Conservation (phyloP, 2,113 vertebrate species). For the Coreoperca whiteheadi region DNA sequence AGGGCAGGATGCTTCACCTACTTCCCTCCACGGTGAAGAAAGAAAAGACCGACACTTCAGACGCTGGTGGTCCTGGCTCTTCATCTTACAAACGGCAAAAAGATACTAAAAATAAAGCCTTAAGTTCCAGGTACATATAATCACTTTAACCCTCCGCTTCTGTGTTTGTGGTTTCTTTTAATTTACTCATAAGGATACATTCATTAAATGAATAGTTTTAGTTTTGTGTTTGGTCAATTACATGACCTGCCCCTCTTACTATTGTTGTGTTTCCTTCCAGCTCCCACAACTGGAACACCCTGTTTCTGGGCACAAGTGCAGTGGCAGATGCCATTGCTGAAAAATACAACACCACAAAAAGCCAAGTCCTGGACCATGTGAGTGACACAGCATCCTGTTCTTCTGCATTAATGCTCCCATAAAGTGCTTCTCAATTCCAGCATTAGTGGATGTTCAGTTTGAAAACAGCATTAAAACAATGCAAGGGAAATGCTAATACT, state of each 20-base stretch:
- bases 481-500: background rate
- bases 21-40: slow-evolving; percentile 94
- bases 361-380: slow-evolving; percentile 95
- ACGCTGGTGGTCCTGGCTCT: slow-evolving; percentile 67
- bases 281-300: slow-evolving; percentile 96
- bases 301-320: slow-evolving; percentile 94
- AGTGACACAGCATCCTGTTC: slow-evolving; percentile 73
- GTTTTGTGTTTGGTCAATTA: background rate
- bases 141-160: background rate
- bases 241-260: background rate
- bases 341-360: slow-evolving; percentile 95
- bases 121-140: slow-evolving; percentile 87
- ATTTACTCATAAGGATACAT: background rate
- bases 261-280: slow-evolving; percentile 73
- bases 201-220: background rate
- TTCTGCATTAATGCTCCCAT: background rate
- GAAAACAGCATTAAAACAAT: background rate
- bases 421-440: background rate
- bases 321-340: slow-evolving; percentile 95
- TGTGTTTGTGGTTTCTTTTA: background rate
- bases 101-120: slow-evolving; percentile 91
- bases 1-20: slow-evolving; percentile 96
- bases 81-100: slow-evolving; percentile 93
- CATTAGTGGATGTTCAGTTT: background rate
- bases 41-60: slow-evolving; percentile 80